Base-by-base conservation (phyloP, 2,113 vertebrate genomes). In the Choloepus hoffmanni region DNA sequence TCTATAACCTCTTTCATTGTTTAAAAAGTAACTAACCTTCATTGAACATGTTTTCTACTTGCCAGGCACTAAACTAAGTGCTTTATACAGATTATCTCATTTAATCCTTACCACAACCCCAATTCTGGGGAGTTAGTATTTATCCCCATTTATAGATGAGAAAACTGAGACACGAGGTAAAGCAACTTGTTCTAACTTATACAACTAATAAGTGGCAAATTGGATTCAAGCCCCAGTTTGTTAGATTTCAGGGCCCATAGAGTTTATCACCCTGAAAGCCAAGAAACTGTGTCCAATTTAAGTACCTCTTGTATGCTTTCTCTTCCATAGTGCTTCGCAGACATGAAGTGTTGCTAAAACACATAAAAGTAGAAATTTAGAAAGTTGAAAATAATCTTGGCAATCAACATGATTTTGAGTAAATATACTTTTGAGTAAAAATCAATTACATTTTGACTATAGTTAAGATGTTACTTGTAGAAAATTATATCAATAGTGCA, bases 391-490 rank as follows among this genome's bases (percentile, higher is more conserved):
- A 48, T 86, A 43, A 84, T 92, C 30, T 55, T 85, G 45, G 33
- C 50, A 84, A 65, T 13, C 53, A 48, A 21, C 28, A 72, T 86
- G 55, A 50, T 60, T 40, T 92, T 78, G 30, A 95, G 26, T 84
- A 95, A 74, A 96, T 53, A 53, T 53, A 14, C 50, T 60, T 45
- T 89, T 78, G 30, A 95, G 30, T 84, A 96, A 79, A 95, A 79
- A 92, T 96, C 23, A 65, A 19, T 82, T 95, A 62, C 81, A 77
- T 91, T 92, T 85, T 96, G 48, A 68, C 28, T 62, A 28, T 30
- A 89, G 28, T 74, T 85, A 84, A 85, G 13, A 88, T 82, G 21
- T 3, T 60, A 78, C n/a, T 50, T 89, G 9, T 60, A 63, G 26
- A 65, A 76, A 93, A 60, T 55, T 83, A 18, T 88, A 55, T 76